Evolutionary conservation across 2,888 invertebrate genomes (phyloP), one percentile per base, ranked within the genome.

Genomic region (Saturnia japonica): DNA sequence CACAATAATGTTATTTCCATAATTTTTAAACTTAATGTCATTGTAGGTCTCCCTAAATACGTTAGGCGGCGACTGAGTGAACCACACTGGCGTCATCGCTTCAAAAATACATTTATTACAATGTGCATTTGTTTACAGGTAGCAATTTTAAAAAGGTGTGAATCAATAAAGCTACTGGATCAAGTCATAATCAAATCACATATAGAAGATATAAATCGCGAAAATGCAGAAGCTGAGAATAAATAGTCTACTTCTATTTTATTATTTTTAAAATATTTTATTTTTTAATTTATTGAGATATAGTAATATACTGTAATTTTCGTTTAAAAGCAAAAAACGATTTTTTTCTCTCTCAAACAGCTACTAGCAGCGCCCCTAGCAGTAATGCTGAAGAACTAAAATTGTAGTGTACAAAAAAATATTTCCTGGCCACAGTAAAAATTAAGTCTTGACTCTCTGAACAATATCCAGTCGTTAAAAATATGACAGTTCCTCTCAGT

Each of bases 161-260:
- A 89, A 75, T 94, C 95, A 42, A 90, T 96, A 42, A 67, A 94
- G 96, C 92, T 99, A 96, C 90, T 99, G 77, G 97, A 97, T 80
- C 94, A 95, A 8, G 96, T 96, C 57, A 97, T 96, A 68, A 97
- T 99, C 77, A 97, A 97, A 72, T 95, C 96, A 74, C 96, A 97
- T 85, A 97, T 99, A 9, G 42, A 40, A 54, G 66, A 66, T 51
- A 54, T 70, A 43, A 8, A 42, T 14, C 28, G 22, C 19, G 54
- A 70, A n/a, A 70, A 66, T n/a, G 51, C 66, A 19, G 54, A 70
- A 19, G 28, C 42, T 19, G 28, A 51, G 43, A 66, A 66, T 40
- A 51, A 28, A 14, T 66, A 25, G 40, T 47, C 34, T 43, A 60
- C 28, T 68, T 14, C 1, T 25, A 28, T 54, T 34, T 54, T 28